Evolutionary conservation across 2,113 vertebrate species (phyloP), one percentile per base, ranked within the genome.

Genomic region (Phainopepla nitens): DNA sequence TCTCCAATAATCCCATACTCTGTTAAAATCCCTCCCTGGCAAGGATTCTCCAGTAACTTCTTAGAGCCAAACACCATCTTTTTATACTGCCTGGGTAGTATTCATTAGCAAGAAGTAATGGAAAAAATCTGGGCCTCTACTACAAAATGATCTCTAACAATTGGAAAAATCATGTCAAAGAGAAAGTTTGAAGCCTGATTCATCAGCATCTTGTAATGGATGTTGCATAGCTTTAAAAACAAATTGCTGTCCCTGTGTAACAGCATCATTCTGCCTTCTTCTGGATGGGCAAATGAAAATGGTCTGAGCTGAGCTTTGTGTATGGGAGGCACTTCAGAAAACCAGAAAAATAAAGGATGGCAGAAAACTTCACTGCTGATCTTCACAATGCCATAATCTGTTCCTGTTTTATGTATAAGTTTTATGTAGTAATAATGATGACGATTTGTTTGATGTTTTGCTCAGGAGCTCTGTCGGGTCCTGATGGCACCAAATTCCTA

Each of bases 391-490:
- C 33, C 51, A 15, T n/a, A 36, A 64, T 23, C n/a, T 44, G 13
- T 60, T 87, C 36, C 31, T 68, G 6, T 84, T 92, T 81, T 51
- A n/a, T n/a, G n/a, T n/a, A n/a, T n/a, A n/a, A 39, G 18, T 31
- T 88, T 94, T 86, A 35, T 56, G 31, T 13, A 66, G 60, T 54
- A n/a, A 58, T 51, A 82, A 78, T 20, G 53, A 49, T 75, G n/a
- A 93, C 31, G n/a, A 70, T 87, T 94, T 93, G 10, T 60, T 62
- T 56, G 72, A 88, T 31, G n/a, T 75, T 96, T 94, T 86, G 25
- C 64, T 86, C 4, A 3, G n/a, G 56, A 80, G 3, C 29, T 89
- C 2, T 1, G 7, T 29, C 6, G 13, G 44, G 31, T 90, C 47
- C 31, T 93, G 58, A 71, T 24, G 60, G 29, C 64, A 73, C 33